phyloP scores from a whole-genome alignment of 2,113 vertebrate genomes.

The Syrmaticus mikado region DNA sequence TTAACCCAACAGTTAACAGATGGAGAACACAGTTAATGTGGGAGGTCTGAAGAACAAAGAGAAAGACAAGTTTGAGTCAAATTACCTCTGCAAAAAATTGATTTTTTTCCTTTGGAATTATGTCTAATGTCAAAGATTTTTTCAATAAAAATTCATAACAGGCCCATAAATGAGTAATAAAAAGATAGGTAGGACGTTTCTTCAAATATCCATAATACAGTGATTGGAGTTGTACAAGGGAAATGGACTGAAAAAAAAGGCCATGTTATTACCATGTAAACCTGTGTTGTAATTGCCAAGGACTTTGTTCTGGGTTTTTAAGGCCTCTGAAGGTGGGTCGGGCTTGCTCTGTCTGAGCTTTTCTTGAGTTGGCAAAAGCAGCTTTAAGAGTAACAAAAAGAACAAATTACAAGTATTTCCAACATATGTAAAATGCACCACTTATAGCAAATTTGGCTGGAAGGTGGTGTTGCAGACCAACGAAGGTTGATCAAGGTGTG shows the following conservation, averaged over 20 bases:
- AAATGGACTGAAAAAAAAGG: neutral
- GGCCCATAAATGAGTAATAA: neutral
- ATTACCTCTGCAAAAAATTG: neutral
- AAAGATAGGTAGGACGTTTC: neutral
- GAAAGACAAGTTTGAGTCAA: neutral
- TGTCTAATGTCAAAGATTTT: neutral
- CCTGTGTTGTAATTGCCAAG: neutral
- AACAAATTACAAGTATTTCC: neutral
- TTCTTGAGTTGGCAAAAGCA: neutral
- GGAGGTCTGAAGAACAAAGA: neutral
- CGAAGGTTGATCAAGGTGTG: neutral
- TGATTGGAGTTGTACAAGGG: accelerated
- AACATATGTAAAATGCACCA: neutral
- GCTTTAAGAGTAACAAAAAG: neutral
- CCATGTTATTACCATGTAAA: neutral
- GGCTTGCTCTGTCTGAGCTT: neutral
- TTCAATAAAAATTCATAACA: neutral
- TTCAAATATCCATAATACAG: neutral
- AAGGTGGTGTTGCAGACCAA: neutral
- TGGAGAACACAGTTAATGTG: neutral
- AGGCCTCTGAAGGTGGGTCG: neutral
- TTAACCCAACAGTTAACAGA: neutral
- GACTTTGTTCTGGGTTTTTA: neutral
- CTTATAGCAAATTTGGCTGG: neutral
- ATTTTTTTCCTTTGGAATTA: neutral